Evolutionary conservation across 2,888 invertebrate genomes (phyloP).

Genomic region (Isotomurus palustris): DNA sequence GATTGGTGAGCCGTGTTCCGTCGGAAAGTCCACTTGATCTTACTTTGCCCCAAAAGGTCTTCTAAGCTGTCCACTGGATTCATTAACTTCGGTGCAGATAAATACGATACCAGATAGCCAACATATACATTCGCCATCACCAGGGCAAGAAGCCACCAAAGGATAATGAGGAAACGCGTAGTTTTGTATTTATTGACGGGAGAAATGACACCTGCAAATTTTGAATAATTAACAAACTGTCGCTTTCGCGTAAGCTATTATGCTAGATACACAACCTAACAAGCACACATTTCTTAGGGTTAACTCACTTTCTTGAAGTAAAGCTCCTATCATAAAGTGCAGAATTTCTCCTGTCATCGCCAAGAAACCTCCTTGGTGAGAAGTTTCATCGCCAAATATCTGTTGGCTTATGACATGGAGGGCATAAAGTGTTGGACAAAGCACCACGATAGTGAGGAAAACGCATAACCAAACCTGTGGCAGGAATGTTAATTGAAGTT

Average conservation of each 20-base stretch:
- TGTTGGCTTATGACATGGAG: slow-evolving; percentile 32
- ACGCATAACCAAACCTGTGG: slow-evolving; percentile 42
- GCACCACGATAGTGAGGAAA: slow-evolving; percentile 29
- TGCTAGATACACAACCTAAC: background rate
- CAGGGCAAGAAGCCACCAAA: slow-evolving; percentile 43
- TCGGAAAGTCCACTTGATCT: slow-evolving; percentile 42
- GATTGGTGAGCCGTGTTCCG: slow-evolving; percentile 34
- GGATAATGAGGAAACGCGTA: slow-evolving; percentile 35
- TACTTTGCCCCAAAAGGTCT: slow-evolving; percentile 29
- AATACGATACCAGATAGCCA: slow-evolving; percentile 42
- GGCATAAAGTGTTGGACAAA: slow-evolving; percentile 39
- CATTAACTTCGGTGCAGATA: slow-evolving; percentile 40
- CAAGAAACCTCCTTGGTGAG: background rate
- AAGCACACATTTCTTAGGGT: background rate
- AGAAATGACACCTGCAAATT: slow-evolving; percentile 33
- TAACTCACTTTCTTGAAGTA: slow-evolving; percentile 41
- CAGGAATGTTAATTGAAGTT: too few species aligned
- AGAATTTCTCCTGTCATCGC: slow-evolving; percentile 26
- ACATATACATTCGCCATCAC: slow-evolving; percentile 43
- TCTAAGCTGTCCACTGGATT: slow-evolving; percentile 42
- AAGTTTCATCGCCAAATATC: slow-evolving; percentile 15
- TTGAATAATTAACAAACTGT: too few species aligned
- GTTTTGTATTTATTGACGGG: slow-evolving; percentile 38
- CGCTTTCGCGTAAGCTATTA: background rate
- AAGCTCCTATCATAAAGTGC: slow-evolving; percentile 42